A percentile compares a stretch with the other conserved stretches of the same genome.
phyloP scores from a whole-genome alignment of 2,113 vertebrate species.

The Polypterus senegalus region DNA sequence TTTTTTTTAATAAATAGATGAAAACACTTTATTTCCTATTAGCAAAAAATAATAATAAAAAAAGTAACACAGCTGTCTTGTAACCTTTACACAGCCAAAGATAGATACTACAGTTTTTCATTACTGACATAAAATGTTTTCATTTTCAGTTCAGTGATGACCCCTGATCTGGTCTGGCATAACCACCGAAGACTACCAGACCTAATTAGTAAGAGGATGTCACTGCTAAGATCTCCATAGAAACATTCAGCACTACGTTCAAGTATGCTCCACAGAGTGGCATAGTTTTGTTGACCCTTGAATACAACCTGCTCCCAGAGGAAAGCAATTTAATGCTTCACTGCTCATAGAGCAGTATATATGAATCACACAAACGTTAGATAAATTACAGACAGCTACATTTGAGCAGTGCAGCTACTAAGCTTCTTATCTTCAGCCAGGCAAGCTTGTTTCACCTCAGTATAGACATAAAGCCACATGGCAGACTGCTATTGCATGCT shows the following conservation, averaged over 20 bases:
- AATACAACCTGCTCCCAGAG: conserved; percentile 51
- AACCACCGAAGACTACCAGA: conserved; percentile 26
- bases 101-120: neutral
- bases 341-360: conserved; percentile 50
- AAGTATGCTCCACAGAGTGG: conserved; percentile 18
- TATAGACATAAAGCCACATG: conserved; percentile 42
- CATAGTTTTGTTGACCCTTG: conserved; percentile 41
- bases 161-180: conserved; percentile 29
- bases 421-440: conserved; percentile 44
- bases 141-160: conserved; percentile 18
- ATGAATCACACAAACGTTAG: conserved; percentile 51
- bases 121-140: conserved; percentile 6
- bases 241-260: conserved; percentile 25
- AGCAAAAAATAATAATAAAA: too few relatives aligned
- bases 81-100: too few relatives aligned
- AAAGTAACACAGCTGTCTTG: too few relatives aligned
- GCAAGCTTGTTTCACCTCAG: conserved; percentile 42
- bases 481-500: conserved; percentile 33
- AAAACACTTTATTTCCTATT: too few relatives aligned
- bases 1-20: too few relatives aligned
- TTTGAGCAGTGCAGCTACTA: conserved; percentile 35
- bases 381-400: conserved; percentile 64
- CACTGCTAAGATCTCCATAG: conserved; percentile 38
- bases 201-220: conserved; percentile 42
- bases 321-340: conserved; percentile 76